Percentiles rank a stretch among this genome's conserved stretches.
Evolutionary conservation across 2,797 vertebrate genomes (phyloP).

Genomic region (Tenualosa ilisha): DNA sequence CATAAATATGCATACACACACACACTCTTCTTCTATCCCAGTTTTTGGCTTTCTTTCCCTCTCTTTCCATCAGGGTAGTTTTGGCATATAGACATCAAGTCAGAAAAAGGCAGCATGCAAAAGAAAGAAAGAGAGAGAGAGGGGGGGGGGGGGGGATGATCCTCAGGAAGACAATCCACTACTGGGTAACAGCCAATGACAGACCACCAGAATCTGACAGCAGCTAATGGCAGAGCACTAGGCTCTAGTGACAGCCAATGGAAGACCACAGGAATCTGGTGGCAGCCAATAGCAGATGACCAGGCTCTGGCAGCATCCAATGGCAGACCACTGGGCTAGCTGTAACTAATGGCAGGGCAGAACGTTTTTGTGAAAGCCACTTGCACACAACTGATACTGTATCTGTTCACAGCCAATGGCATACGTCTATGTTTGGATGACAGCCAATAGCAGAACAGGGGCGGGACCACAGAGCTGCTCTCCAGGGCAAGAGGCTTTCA

Average conservation of each 20-base stretch:
- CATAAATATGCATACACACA: background rate
- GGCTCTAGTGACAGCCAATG: background rate
- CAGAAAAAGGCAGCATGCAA: background rate
- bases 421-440: no score
- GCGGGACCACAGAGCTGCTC: background rate
- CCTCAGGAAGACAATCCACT: no score
- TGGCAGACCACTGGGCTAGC: no score
- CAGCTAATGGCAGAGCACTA: background rate
- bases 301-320: background rate
- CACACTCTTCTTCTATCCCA: background rate
- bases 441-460: background rate
- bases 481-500: background rate
- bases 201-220: no score
- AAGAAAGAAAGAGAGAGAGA: no score
- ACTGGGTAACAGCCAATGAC: no score
- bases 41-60: background rate
- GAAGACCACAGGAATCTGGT: background rate
- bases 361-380: no score
- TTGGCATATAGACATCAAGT: background rate
- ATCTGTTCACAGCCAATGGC: no score
- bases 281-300: background rate
- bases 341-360: no score
- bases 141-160: no score
- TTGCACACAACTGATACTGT: no score
- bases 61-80: background rate